Conservation (phyloP, 1,140 invertebrate species). For the Dreissena polymorpha region DNA sequence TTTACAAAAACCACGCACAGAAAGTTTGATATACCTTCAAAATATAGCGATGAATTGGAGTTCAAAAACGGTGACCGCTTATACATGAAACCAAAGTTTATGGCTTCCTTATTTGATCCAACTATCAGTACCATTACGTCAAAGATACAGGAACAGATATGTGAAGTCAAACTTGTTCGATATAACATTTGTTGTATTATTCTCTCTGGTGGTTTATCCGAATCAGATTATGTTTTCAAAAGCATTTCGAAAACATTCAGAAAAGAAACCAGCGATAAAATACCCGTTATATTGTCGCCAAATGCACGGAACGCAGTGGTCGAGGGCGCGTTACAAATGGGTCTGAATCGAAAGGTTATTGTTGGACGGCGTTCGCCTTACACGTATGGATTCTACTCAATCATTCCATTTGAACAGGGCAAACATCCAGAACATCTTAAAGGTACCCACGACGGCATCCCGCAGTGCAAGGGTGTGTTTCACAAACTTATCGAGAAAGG, state of each 20-base stretch:
- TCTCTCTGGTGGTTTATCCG: constrained; percentile 43
- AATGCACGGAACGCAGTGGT: neutral
- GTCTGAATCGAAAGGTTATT: neutral
- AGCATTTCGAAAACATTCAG: no score
- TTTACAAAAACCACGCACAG: neutral
- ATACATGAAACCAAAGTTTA: neutral
- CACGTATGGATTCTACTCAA: no score
- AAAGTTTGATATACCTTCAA: neutral
- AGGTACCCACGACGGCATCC: constrained; percentile 9
- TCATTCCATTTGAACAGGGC: neutral
- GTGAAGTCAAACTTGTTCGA: neutral
- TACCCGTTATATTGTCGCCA: neutral
- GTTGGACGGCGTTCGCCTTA: no score
- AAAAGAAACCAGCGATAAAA: neutral
- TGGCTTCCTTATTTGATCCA: constrained; percentile 7
- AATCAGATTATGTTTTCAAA: constrained; percentile 18
- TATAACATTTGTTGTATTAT: neutral
- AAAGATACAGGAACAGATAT: neutral
- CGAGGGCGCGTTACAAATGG: neutral
- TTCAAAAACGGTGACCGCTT: neutral
- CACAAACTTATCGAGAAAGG: constrained; percentile 17
- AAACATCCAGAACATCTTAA: neutral
- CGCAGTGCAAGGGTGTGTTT: constrained; percentile 11
- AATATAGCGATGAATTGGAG: neutral
- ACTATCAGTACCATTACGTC: neutral